phyloP scores from a whole-genome alignment of 2,888 invertebrate species.

The Hydriomena furcata region DNA sequence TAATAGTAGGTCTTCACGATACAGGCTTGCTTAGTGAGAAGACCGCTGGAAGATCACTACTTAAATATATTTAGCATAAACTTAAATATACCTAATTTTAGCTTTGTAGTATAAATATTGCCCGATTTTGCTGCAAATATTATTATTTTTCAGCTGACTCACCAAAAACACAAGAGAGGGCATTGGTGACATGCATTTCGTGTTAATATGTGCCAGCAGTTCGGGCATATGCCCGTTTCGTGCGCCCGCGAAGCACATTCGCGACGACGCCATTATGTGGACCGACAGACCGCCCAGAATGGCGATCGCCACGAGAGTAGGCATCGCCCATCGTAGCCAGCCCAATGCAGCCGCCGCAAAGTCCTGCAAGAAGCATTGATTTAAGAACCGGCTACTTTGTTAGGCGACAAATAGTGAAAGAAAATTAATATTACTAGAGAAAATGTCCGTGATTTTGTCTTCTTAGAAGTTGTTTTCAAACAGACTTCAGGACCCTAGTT shows the following conservation, averaged over 20 bases:
- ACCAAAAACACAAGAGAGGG: conserved; percentile 93
- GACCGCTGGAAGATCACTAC: too few relatives aligned
- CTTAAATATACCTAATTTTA: too few relatives aligned
- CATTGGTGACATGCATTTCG: conserved; percentile 89
- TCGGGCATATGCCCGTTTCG: conserved; percentile 94
- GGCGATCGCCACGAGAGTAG: conserved; percentile 95
- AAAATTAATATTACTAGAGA: too few relatives aligned
- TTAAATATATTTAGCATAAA: too few relatives aligned
- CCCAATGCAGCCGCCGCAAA: conserved; percentile 92
- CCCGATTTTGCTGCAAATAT: too few relatives aligned
- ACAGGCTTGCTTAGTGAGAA: too few relatives aligned
- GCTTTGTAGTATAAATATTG: too few relatives aligned
- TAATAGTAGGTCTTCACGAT: too few relatives aligned
- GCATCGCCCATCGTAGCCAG: conserved; percentile 91
- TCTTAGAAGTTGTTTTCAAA: too few relatives aligned
- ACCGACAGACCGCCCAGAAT: conserved; percentile 97
- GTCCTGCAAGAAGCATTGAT: conserved; percentile 81
- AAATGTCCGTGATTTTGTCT: too few relatives aligned
- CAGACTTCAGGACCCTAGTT: too few relatives aligned
- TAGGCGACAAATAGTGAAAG: neutral
- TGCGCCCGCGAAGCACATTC: conserved; percentile 96
- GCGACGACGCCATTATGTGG: conserved; percentile 97
- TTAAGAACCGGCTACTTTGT: neutral
- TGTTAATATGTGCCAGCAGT: conserved; percentile 90
- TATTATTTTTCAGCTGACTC: too few relatives aligned